phyloP scores from a whole-genome alignment of 2,888 invertebrate genomes.

The Campoplex capitator region DNA sequence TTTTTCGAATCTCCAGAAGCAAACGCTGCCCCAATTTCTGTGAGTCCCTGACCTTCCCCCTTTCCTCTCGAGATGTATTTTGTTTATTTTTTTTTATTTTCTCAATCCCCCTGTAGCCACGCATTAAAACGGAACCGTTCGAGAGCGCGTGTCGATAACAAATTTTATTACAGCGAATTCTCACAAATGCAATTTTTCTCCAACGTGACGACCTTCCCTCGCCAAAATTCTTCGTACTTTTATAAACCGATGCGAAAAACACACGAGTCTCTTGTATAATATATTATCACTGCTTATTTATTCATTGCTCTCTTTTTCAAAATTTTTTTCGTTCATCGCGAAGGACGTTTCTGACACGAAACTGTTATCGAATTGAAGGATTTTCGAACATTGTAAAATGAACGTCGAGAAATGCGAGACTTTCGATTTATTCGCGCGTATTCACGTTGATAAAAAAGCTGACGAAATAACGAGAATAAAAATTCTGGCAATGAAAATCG shows the following conservation, averaged over 20 bases:
- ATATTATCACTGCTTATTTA: background rate
- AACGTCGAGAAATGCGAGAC: background rate
- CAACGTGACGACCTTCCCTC: constrained; percentile 6
- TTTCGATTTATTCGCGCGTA: background rate
- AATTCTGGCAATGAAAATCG: background rate
- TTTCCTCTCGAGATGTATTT: background rate
- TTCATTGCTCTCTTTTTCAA: background rate
- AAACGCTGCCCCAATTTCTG: constrained; percentile 2
- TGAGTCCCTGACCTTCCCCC: constrained; percentile 1
- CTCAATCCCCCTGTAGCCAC: background rate
- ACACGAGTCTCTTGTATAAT: background rate
- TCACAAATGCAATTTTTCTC: background rate
- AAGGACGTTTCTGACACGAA: constrained; percentile 24
- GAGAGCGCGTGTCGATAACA: constrained; percentile 2
- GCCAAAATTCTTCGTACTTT: background rate
- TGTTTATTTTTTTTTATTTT: background rate
- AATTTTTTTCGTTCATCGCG: no score
- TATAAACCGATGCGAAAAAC: background rate
- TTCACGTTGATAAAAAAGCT: background rate
- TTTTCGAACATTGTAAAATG: constrained; percentile 4
- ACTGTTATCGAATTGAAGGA: constrained; percentile 16
- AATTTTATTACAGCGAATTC: constrained; percentile 2
- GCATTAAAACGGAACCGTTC: background rate
- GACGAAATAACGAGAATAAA: background rate
- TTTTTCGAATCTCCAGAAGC: background rate